A percentile compares a stretch with the other conserved stretches of the same genome.
These are phyloP conservation scores for Euthynnus affinis DNA, from an alignment of 2,797 vertebrate species.

Conservation along the genomic window DNA sequence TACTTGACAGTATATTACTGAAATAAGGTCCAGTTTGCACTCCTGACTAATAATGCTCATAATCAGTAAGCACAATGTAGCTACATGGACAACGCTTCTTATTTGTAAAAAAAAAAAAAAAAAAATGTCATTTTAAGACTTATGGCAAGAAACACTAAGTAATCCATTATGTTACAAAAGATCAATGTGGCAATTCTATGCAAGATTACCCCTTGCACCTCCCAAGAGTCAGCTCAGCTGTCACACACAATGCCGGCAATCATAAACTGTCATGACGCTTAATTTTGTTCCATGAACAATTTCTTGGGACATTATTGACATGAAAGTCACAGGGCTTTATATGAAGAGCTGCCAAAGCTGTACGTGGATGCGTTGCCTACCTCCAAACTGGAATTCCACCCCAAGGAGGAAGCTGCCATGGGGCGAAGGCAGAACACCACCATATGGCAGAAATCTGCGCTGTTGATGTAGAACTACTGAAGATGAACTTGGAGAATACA, in stretches of 20 bases:
- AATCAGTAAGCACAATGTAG: too few relatives aligned
- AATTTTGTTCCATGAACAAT: slow-evolving; percentile 41
- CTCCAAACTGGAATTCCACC: slow-evolving; percentile 32
- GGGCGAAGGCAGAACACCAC: slow-evolving; percentile 25
- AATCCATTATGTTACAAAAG: slow-evolving; percentile 10
- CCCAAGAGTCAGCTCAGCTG: slow-evolving; percentile 44
- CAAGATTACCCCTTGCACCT: slow-evolving; percentile 21
- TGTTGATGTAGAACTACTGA: slow-evolving; percentile 69
- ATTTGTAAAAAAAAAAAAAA: too few relatives aligned
- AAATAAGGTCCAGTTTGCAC: too few relatives aligned
- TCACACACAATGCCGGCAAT: slow-evolving; percentile 31
- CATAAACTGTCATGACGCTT: slow-evolving; percentile 45
- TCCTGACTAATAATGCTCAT: too few relatives aligned
- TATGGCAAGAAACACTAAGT: neutral
- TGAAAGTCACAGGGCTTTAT: slow-evolving; percentile 33
- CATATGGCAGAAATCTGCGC: slow-evolving; percentile 64
- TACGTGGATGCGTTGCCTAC: slow-evolving; percentile 24
- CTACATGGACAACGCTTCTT: too few relatives aligned
- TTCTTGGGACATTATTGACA: slow-evolving; percentile 37
- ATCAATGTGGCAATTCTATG: slow-evolving; percentile 12
- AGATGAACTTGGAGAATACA: slow-evolving; percentile 68
- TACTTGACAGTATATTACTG: too few relatives aligned
- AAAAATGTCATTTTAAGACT: neutral
- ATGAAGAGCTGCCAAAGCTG: slow-evolving; percentile 42
- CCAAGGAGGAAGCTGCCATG: slow-evolving; percentile 31